Conservation (phyloP, 1,140 invertebrate species). For the Ips typographus region DNA sequence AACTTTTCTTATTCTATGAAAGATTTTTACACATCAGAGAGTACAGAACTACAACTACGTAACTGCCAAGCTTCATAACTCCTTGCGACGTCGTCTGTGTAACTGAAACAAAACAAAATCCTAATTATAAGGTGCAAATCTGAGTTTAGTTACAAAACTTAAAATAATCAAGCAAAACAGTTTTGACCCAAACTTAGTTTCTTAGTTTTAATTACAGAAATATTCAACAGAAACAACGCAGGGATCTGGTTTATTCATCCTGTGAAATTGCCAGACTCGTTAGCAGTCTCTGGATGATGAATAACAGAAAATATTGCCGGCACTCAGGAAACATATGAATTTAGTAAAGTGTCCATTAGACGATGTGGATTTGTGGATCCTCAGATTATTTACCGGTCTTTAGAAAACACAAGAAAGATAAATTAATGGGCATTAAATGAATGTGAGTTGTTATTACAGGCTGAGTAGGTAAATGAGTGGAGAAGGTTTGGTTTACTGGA, state of each 20-base stretch:
- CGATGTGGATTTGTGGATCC: not conserved
- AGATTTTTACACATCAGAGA: not conserved
- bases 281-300: not conserved
- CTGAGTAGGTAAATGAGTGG: too few species aligned
- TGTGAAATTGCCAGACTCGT: not conserved
- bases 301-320: conserved; percentile 1
- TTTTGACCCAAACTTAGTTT: too few species aligned
- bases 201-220: too few species aligned
- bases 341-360: conserved; percentile 2
- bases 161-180: too few species aligned
- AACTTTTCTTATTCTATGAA: not conserved
- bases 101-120: too few species aligned
- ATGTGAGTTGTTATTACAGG: too few species aligned
- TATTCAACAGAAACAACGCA: too few species aligned
- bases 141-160: too few species aligned
- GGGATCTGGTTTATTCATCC: not conserved
- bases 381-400: not conserved
- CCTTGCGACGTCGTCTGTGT: too few species aligned
- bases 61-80: too few species aligned
- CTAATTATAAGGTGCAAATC: too few species aligned
- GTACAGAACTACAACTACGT: not conserved
- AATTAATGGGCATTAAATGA: not conserved
- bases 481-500: too few species aligned
- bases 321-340: not conserved
- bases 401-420: not conserved